These are phyloP conservation scores for Sinocyclocheilus maitianheensis DNA, from an alignment of 2,113 vertebrate genomes.

Conservation along the genomic window DNA sequence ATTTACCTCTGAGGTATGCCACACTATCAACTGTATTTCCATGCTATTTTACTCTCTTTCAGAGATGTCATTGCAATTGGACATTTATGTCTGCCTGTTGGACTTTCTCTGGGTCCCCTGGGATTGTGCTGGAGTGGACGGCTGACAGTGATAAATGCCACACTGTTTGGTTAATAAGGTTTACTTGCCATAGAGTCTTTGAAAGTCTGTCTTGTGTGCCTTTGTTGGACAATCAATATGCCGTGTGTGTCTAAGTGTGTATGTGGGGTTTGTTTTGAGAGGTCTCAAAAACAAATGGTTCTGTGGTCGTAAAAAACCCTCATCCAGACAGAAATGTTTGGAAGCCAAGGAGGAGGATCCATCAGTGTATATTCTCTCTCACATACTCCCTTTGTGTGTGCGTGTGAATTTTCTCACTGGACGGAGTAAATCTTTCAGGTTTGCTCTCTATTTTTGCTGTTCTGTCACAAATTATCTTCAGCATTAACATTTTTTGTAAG, in stretches of 20 bases:
- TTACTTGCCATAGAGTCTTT: neutral
- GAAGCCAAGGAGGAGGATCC: constrained; percentile 36
- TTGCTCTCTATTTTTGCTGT: neutral
- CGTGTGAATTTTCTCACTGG: constrained; percentile 50
- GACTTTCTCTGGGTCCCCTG: neutral
- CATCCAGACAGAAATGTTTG: constrained; percentile 46
- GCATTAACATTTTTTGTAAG: neutral
- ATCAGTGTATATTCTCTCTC: constrained; percentile 20
- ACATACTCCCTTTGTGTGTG: constrained; percentile 48
- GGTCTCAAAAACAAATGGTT: constrained; percentile 49
- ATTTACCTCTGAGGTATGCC: neutral
- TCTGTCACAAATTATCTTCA: constrained; percentile 39
- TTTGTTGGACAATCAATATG: constrained; percentile 47
- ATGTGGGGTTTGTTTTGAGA: constrained; percentile 45
- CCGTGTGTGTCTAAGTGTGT: constrained; percentile 31
- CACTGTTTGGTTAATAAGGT: constrained; percentile 20
- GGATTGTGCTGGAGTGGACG: neutral
- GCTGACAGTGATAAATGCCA: constrained; percentile 36
- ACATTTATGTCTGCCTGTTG: neutral
- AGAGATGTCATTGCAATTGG: neutral
- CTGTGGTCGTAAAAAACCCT: constrained; percentile 43
- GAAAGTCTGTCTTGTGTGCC: constrained; percentile 9
- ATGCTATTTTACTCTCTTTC: constrained; percentile 23
- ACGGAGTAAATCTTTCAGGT: neutral
- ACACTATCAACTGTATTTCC: constrained; percentile 2